Evolutionary conservation across 2,888 invertebrate genomes (phyloP).

Genomic region (Callimorpha dominula): DNA sequence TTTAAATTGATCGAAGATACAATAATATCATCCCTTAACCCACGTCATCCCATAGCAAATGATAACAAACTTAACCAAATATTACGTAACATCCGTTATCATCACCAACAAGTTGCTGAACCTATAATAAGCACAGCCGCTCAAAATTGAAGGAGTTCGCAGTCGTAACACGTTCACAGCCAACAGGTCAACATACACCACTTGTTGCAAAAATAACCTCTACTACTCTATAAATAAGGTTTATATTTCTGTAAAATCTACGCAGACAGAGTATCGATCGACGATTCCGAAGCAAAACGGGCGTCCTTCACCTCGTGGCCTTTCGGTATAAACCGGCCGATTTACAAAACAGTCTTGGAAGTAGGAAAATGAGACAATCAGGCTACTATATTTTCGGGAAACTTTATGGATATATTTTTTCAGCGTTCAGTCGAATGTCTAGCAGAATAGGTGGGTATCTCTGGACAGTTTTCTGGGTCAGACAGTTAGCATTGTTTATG

Average conservation of each 20-base stretch:
- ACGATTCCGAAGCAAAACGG: slow-evolving; percentile 60
- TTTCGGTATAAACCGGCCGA: slow-evolving; percentile 65
- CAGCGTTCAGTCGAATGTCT: slow-evolving; percentile 36
- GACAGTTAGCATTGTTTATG: slow-evolving; percentile 17
- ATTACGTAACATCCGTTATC: slow-evolving; percentile 34
- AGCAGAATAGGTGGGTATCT: slow-evolving; percentile 44
- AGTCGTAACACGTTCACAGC: slow-evolving; percentile 61
- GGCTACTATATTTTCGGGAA: slow-evolving; percentile 27
- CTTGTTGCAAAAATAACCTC: slow-evolving; percentile 23
- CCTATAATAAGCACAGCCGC: slow-evolving; percentile 54
- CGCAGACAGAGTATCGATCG: slow-evolving; percentile 75
- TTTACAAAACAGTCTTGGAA: slow-evolving; percentile 53
- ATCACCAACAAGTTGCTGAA: slow-evolving; percentile 56
- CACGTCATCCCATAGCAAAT: background rate
- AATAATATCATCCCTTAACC: background rate
- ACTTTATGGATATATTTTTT: slow-evolving; percentile 35
- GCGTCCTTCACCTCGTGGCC: slow-evolving; percentile 84
- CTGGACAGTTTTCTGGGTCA: slow-evolving; percentile 42
- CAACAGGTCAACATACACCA: slow-evolving; percentile 62
- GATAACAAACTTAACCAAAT: slow-evolving; percentile 21
- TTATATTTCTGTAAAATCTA: slow-evolving; percentile 41
- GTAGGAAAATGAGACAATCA: slow-evolving; percentile 34
- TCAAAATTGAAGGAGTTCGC: slow-evolving; percentile 55
- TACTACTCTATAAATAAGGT: slow-evolving; percentile 37
- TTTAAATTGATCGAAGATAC: background rate